Conservation (phyloP, 2,113 vertebrate species). For the Apteryx mantelli region DNA sequence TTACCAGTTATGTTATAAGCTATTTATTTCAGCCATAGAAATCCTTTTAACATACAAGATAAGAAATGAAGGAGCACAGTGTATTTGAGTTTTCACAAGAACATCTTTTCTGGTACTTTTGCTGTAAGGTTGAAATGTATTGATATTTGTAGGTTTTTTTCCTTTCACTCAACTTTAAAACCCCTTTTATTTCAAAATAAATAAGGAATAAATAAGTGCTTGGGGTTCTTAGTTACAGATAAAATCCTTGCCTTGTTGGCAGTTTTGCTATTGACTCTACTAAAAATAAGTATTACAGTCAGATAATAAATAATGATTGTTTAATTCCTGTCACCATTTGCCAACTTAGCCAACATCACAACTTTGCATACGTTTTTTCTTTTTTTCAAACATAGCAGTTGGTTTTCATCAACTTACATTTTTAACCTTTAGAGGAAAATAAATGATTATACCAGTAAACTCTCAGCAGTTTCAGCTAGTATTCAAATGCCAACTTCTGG, state of each 20-base stretch:
- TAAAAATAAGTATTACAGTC: background rate
- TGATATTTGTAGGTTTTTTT: background rate
- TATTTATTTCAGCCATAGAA: background rate
- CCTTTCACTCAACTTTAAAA: background rate
- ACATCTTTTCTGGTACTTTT: background rate
- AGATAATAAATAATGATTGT: background rate
- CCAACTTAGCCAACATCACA: background rate
- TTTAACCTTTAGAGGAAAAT: background rate
- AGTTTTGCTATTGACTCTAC: background rate
- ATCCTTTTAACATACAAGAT: background rate
- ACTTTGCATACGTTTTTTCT: background rate
- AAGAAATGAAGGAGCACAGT: background rate
- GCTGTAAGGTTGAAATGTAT: background rate
- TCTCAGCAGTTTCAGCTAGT: background rate
- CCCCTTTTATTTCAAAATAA: background rate
- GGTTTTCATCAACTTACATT: background rate
- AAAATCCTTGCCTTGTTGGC: background rate
- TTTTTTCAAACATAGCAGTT: background rate
- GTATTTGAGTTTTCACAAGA: background rate
- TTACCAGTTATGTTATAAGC: background rate
- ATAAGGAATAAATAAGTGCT: background rate
- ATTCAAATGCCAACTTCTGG: background rate
- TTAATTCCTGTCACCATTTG: background rate
- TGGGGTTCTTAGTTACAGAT: background rate
- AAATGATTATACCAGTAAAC: background rate